phyloP scores from a whole-genome alignment of 2,113 vertebrate genomes.

The Sus scrofa region DNA sequence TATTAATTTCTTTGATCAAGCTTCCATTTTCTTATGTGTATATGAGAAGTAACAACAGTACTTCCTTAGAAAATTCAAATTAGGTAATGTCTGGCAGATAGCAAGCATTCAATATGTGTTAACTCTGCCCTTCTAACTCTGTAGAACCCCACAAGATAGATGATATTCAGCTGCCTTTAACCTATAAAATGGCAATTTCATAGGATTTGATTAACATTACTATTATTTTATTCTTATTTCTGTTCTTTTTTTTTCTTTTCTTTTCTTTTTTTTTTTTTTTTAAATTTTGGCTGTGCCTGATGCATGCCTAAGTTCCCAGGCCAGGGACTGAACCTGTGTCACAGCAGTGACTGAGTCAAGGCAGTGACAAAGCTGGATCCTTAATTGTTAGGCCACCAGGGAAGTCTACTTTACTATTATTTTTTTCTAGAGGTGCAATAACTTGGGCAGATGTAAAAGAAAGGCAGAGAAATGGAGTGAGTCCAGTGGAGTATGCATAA shows the following conservation, averaged over 20 bases:
- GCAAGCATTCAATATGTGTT: neutral
- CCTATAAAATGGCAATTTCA: neutral
- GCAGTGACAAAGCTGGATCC: too few species aligned
- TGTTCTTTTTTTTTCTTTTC: too few species aligned
- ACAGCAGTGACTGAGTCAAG: too few species aligned
- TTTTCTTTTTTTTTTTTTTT: too few species aligned
- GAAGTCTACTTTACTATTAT: neutral
- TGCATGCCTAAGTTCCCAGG: too few species aligned
- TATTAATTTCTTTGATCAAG: neutral
- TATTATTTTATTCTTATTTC: neutral
- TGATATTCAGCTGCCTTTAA: neutral
- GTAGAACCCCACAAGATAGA: neutral
- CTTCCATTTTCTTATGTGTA: neutral
- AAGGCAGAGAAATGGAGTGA: neutral
- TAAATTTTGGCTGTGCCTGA: too few species aligned
- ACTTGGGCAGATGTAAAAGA: neutral
- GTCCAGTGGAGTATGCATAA: neutral
- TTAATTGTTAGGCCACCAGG: too few species aligned
- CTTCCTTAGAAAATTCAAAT: neutral
- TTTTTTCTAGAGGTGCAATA: neutral
- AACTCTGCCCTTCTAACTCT: neutral
- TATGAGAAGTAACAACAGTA: neutral
- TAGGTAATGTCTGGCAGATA: neutral
- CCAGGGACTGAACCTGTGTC: too few species aligned
- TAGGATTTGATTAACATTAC: neutral